A percentile compares a stretch with the other conserved stretches of the same genome.
phyloP scores from a whole-genome alignment of 2,113 vertebrate genomes.

The Sylvia atricapilla region DNA sequence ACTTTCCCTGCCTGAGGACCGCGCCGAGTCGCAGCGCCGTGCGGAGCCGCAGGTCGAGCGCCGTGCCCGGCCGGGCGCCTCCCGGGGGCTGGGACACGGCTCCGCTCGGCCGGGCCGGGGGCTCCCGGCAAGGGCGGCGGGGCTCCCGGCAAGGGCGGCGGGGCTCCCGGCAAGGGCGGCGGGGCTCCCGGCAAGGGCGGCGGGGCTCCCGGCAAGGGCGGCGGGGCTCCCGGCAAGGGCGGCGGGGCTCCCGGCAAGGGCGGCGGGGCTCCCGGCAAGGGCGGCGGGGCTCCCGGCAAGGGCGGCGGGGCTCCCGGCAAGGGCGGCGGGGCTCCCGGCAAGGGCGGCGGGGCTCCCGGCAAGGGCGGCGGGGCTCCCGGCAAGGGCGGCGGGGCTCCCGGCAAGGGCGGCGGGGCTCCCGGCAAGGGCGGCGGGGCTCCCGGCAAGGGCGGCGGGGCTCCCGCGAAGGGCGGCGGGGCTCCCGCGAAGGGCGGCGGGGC shows the following conservation, averaged over 20 bases:
- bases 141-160: too few species aligned
- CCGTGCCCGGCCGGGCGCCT: background rate
- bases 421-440: too few species aligned
- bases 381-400: too few species aligned
- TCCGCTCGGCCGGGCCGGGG: background rate
- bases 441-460: too few species aligned
- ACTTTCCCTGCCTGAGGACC: rapidly evolving
- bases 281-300: background rate
- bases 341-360: background rate
- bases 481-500: background rate
- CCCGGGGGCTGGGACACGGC: too few species aligned
- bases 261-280: background rate
- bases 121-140: too few species aligned
- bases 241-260: background rate
- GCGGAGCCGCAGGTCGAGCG: background rate
- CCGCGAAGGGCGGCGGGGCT: too few species aligned
- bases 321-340: background rate
- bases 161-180: background rate
- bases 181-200: background rate
- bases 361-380: too few species aligned
- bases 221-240: background rate
- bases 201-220: background rate
- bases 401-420: too few species aligned
- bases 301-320: background rate
- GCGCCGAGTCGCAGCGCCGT: rapidly evolving